Percentiles rank a stretch among this genome's conserved stretches.
Conservation (phyloP, 2,888 invertebrate genomes). For the Eremobia ochroleuca region DNA sequence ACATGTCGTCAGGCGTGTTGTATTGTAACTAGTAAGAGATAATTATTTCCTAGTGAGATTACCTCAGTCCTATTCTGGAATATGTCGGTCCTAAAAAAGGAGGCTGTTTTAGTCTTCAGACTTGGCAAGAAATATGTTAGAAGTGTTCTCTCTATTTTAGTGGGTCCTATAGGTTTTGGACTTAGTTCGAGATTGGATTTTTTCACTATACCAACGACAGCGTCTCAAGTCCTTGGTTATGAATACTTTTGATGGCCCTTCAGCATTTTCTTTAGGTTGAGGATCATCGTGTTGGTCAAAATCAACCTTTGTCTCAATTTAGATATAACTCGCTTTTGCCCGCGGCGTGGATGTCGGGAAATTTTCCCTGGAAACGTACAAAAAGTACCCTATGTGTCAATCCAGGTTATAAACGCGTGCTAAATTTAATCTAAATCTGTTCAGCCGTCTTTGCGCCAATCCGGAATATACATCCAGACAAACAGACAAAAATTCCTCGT, state of each 20-base stretch:
- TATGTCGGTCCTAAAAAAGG: slow-evolving; percentile 1
- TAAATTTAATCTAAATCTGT: no score
- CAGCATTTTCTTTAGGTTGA: background rate
- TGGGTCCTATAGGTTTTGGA: background rate
- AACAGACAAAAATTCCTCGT: no score
- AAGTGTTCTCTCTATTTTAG: background rate
- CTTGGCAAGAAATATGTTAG: background rate
- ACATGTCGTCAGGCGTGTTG: slow-evolving; percentile 37
- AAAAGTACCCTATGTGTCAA: no score
- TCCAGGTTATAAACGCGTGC: no score
- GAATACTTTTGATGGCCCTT: background rate
- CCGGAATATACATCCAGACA: no score
- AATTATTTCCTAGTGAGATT: slow-evolving; percentile 36
- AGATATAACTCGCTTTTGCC: no score
- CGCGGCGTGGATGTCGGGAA: no score
- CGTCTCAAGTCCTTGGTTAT: background rate
- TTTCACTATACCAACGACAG: background rate
- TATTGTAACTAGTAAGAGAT: no score
- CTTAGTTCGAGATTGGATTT: background rate
- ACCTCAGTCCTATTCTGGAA: slow-evolving; percentile 18
- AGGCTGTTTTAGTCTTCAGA: background rate
- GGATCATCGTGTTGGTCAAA: no score
- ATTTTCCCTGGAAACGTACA: no score
- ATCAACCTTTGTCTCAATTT: background rate
- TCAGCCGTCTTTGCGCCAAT: no score